Conservation (phyloP, 2,113 vertebrate genomes). For the Salminus brasiliensis region DNA sequence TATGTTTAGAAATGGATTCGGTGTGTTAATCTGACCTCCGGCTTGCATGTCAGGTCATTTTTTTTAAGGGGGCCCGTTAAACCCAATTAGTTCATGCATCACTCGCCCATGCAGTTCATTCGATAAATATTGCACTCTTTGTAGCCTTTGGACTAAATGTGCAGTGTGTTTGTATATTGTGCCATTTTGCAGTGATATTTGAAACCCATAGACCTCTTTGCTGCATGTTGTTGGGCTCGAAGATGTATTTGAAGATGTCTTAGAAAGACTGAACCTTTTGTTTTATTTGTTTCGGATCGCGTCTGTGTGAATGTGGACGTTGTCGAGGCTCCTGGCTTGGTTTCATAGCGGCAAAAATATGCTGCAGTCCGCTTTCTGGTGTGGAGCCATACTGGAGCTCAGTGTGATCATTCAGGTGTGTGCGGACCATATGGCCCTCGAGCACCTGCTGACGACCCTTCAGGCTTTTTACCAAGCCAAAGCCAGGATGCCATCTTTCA, state of each 20-base stretch:
- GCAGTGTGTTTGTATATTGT: not conserved
- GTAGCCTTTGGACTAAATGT: not conserved
- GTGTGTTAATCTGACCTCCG: not conserved
- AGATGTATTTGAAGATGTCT: not conserved
- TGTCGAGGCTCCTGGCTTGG: not conserved
- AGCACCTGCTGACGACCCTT: conserved; percentile 10
- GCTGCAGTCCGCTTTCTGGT: not conserved
- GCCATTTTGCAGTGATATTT: not conserved
- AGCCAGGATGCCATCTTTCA: conserved; percentile 10
- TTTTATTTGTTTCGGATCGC: not conserved
- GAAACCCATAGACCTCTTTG: not conserved
- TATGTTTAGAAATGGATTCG: not conserved
- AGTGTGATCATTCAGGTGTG: conserved; percentile 17
- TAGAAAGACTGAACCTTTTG: not conserved
- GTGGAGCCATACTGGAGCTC: not conserved
- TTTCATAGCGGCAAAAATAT: not conserved
- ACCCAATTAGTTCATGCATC: conserved; percentile 26
- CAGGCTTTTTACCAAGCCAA: conserved; percentile 13
- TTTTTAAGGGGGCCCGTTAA: conserved; percentile 29
- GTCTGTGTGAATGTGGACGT: not conserved
- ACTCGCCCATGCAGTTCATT: not conserved
- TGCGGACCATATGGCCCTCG: conserved; percentile 4
- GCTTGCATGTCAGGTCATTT: conserved; percentile 6
- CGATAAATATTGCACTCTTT: conserved; percentile 9
- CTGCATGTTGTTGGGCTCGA: not conserved